These are phyloP conservation scores for Mesorhabditis spiculigera DNA, from an alignment of 2,888 invertebrate species.

Conservation along the genomic window DNA sequence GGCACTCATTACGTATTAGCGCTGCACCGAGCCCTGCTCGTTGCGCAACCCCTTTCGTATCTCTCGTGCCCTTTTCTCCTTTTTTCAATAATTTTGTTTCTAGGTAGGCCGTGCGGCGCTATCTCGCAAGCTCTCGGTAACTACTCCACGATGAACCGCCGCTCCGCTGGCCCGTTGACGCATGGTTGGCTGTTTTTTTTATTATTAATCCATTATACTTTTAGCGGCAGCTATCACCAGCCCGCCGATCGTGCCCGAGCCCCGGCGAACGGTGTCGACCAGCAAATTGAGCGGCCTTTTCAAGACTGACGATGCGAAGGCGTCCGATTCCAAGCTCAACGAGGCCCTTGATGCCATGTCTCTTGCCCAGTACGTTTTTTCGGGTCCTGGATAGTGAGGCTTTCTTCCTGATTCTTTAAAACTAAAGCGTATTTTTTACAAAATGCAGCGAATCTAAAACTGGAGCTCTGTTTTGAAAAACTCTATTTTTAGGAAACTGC, in stretches of 20 bases:
- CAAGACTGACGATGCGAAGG: not conserved
- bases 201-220: not conserved
- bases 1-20: too few relatives aligned
- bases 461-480: not conserved
- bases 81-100: too few relatives aligned
- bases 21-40: too few relatives aligned
- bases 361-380: not conserved
- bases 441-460: too few relatives aligned
- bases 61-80: too few relatives aligned
- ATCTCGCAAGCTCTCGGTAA: too few relatives aligned
- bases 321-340: not conserved
- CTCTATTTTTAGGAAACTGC: conserved; percentile 21
- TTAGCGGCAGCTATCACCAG: not conserved
- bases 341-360: not conserved
- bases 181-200: not conserved
- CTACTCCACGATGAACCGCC: not conserved
- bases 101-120: too few relatives aligned
- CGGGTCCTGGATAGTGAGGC: not conserved
- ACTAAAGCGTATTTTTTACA: too few relatives aligned
- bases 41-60: too few relatives aligned
- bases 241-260: conserved; percentile 3
- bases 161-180: not conserved
- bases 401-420: not conserved
- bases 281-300: not conserved
- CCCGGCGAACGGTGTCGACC: not conserved